These are phyloP conservation scores for Cliona cf. orientalis DNA, from an alignment of 37 sponge, comb jelly and placozoan species.

Conservation along the genomic window DNA sequence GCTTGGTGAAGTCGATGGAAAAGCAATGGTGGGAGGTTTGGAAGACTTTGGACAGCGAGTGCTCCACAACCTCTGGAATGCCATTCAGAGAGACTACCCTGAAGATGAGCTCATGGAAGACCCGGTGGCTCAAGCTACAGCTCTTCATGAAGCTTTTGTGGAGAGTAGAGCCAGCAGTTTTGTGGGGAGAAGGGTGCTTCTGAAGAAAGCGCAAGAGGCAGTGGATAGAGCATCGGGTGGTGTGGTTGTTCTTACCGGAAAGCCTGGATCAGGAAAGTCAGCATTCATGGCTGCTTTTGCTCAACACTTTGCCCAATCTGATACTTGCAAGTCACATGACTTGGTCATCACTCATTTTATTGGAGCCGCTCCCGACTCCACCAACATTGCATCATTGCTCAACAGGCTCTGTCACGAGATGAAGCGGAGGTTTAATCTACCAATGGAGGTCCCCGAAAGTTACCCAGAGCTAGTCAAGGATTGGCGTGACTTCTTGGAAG, in stretches of 20 bases:
- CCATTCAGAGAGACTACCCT: constrained; percentile 82
- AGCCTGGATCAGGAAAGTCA: constrained; percentile 92
- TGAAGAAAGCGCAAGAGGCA: constrained; percentile 45
- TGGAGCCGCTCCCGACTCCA: constrained; percentile 88
- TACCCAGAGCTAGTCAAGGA: constrained; percentile 68
- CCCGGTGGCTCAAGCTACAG: constrained; percentile 41
- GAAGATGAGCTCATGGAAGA: constrained; percentile 60
- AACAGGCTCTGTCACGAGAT: constrained; percentile 79
- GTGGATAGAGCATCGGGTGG: constrained; percentile 25
- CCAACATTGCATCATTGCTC: constrained; percentile 71
- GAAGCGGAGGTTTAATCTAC: constrained; percentile 68
- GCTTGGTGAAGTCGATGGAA: constrained; percentile 85
- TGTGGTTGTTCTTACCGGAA: constrained; percentile 68
- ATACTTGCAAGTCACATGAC: background rate
- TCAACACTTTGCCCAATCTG: constrained; percentile 45
- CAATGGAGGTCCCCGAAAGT: constrained; percentile 67
- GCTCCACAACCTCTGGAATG: constrained; percentile 89
- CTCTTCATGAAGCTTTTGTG: constrained; percentile 66
- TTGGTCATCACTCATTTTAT: constrained; percentile 81
- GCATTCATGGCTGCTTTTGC: constrained; percentile 89
- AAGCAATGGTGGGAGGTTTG: constrained; percentile 75
- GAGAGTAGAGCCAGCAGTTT: constrained; percentile 62
- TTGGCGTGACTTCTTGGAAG: constrained; percentile 68
- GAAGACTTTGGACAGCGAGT: constrained; percentile 94
- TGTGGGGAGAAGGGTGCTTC: constrained; percentile 62